These are phyloP conservation scores for Muntiacus reevesi DNA, from an alignment of 2,113 vertebrate species.

Conservation along the genomic window DNA sequence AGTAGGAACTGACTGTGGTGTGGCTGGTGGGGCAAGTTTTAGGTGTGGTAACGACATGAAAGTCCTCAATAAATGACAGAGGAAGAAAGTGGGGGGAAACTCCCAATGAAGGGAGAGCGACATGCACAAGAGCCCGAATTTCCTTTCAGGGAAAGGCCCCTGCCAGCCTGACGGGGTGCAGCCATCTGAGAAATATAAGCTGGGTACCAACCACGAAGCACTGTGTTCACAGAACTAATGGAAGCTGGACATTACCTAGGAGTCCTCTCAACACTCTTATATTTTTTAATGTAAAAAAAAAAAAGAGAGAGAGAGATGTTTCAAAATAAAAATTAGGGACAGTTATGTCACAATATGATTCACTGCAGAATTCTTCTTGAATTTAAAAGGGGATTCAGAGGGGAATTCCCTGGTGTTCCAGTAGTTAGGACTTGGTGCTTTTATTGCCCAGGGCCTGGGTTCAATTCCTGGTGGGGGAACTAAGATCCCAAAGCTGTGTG, in stretches of 20 bases:
- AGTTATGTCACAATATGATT: background rate
- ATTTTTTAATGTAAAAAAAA: background rate
- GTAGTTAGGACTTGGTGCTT: background rate
- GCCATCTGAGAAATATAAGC: rapidly evolving
- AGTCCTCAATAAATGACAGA: background rate
- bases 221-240: background rate
- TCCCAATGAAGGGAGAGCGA: too few species aligned
- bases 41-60: background rate
- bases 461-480: background rate
- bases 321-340: background rate
- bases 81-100: too few species aligned
- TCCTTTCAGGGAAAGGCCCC: background rate
- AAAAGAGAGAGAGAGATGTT: background rate
- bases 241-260: rapidly evolving
- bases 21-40: background rate
- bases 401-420: background rate
- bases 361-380: background rate
- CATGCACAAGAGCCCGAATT: background rate
- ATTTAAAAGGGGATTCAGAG: background rate
- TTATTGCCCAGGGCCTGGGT: background rate
- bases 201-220: rapidly evolving
- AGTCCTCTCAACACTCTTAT: background rate
- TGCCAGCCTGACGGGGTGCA: rapidly evolving
- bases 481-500: background rate
- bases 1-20: background rate